Conservation (phyloP, 2,113 vertebrate species). For the Sula dactylatra region DNA sequence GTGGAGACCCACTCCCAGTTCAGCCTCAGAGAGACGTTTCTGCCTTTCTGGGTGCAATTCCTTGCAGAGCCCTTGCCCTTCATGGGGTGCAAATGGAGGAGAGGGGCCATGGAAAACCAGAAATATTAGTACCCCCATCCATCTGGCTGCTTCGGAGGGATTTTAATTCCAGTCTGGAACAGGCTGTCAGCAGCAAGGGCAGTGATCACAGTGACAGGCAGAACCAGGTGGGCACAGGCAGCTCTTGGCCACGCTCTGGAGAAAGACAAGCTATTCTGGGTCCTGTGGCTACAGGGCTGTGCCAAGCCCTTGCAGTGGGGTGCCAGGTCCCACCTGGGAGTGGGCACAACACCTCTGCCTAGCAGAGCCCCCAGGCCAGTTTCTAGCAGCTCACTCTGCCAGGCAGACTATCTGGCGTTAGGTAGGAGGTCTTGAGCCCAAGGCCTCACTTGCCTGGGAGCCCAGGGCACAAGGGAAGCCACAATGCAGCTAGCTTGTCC, state of each 20-base stretch:
- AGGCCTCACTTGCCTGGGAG: background rate
- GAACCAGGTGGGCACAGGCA: slow-evolving; percentile 53
- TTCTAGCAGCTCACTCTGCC: background rate
- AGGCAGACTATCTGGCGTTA: background rate
- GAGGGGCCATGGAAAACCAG: background rate
- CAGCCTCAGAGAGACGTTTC: background rate
- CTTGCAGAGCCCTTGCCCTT: background rate
- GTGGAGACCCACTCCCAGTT: background rate
- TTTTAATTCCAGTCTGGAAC: background rate
- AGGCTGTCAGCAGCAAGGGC: background rate
- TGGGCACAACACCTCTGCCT: background rate
- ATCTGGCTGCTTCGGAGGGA: background rate
- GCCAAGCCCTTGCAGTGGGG: background rate
- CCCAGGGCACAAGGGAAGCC: background rate
- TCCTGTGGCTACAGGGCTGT: background rate
- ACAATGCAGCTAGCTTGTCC: background rate
- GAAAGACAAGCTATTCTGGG: slow-evolving; percentile 11
- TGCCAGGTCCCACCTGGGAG: background rate
- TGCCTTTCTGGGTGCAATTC: background rate
- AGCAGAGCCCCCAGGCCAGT: background rate
- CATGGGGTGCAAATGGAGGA: background rate
- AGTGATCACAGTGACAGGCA: slow-evolving; percentile 27
- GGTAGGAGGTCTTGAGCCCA: background rate
- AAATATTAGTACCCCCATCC: background rate
- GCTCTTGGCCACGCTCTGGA: background rate